A percentile compares a stretch with the other conserved stretches of the same genome.
These are phyloP conservation scores for Pantala flavescens DNA, from an alignment of 1,140 invertebrate genomes.

Conservation along the genomic window DNA sequence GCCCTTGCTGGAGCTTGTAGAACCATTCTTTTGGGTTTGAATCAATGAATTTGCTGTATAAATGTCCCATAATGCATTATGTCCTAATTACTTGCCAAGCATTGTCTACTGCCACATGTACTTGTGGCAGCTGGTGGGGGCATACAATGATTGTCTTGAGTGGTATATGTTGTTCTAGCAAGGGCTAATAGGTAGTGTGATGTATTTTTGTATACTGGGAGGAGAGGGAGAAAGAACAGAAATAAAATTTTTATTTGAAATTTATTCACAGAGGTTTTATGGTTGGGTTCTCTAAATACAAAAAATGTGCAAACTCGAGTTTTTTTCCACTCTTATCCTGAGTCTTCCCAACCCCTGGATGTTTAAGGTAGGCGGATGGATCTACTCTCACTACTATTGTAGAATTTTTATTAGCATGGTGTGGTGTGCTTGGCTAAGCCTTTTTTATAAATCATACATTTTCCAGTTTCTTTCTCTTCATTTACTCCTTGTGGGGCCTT, in stretches of 20 bases:
- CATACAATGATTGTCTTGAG: background rate
- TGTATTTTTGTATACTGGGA: slow-evolving; percentile 15
- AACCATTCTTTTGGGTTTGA: background rate
- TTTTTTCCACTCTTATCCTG: slow-evolving; percentile 13
- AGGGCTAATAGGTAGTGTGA: slow-evolving; percentile 15
- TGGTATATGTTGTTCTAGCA: slow-evolving; percentile 14
- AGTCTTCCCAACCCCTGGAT: slow-evolving; percentile 14
- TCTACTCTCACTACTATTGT: slow-evolving; percentile 6
- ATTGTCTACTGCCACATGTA: slow-evolving; percentile 5
- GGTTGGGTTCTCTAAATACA: slow-evolving; percentile 14
- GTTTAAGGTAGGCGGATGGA: slow-evolving; percentile 15
- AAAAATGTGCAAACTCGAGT: slow-evolving; percentile 4
- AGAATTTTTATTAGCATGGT: slow-evolving; percentile 7
- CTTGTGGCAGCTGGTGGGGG: background rate
- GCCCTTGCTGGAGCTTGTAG: slow-evolving; percentile 13
- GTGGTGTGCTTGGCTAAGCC: slow-evolving; percentile 6
- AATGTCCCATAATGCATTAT: background rate
- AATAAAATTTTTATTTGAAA: slow-evolving; percentile 17
- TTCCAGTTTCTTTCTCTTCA: background rate
- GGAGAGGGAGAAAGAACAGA: slow-evolving; percentile 9
- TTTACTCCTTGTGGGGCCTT: background rate
- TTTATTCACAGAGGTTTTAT: slow-evolving; percentile 17
- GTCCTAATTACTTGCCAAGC: background rate
- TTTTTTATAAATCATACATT: background rate
- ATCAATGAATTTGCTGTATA: background rate